These are phyloP conservation scores for Entomyzon cyanotis DNA, from an alignment of 2,113 vertebrate species.

Conservation along the genomic window DNA sequence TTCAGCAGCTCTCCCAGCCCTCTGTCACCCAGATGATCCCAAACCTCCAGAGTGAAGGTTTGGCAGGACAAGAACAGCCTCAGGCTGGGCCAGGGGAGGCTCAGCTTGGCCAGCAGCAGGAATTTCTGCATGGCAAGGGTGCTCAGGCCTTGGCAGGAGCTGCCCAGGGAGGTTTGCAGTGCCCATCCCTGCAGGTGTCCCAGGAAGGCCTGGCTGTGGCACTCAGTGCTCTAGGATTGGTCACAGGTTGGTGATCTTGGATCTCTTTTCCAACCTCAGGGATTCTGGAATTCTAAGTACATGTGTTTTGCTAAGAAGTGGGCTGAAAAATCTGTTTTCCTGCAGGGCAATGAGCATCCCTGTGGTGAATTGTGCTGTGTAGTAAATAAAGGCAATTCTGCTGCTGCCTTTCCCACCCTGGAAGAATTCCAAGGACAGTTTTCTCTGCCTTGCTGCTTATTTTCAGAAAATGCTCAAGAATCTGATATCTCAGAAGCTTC, in stretches of 20 bases:
- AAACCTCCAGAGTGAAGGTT: not conserved
- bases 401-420: not conserved
- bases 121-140: not conserved
- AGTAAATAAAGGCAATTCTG: not conserved
- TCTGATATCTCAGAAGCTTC: not conserved
- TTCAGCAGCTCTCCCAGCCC: not conserved
- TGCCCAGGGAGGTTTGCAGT: not conserved
- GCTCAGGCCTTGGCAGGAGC: not conserved
- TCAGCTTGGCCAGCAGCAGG: fast-evolving
- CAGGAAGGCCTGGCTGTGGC: fast-evolving
- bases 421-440: not conserved
- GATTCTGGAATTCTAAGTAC: not conserved
- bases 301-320: not conserved
- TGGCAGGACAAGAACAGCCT: not conserved
- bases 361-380: not conserved
- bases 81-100: not conserved
- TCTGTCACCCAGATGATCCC: not conserved
- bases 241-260: not conserved
- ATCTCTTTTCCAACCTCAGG: not conserved
- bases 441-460: not conserved
- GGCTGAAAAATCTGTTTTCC: not conserved
- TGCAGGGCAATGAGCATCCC: not conserved
- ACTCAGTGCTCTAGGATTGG: not conserved
- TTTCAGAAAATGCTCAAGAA: not conserved
- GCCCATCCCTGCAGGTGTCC: not conserved